A percentile compares a stretch with the other conserved stretches of the same genome.
These are phyloP conservation scores for Amblyopsis rosae DNA, from an alignment of 2,113 vertebrate species.

Conservation along the genomic window DNA sequence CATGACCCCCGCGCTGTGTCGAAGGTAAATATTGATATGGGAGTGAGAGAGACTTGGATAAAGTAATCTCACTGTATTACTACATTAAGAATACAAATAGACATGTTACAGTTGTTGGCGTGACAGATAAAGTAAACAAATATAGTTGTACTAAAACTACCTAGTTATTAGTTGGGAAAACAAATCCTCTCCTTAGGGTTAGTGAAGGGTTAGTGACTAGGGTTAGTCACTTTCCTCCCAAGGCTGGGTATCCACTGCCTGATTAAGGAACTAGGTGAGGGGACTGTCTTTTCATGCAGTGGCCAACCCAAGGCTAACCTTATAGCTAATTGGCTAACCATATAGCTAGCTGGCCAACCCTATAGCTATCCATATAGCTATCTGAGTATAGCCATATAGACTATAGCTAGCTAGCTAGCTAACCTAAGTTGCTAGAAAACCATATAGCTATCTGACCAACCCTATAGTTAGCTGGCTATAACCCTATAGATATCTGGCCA, in stretches of 20 bases:
- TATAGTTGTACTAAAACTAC: neutral
- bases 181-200: neutral
- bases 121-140: neutral
- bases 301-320: too few species aligned
- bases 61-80: neutral
- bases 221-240: too few species aligned
- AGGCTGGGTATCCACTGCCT: slow-evolving; percentile 20
- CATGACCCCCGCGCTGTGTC: too few species aligned
- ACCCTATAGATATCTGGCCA: too few species aligned
- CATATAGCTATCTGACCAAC: neutral
- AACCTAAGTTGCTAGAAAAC: too few species aligned
- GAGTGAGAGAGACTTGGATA: too few species aligned
- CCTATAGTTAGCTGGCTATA: too few species aligned
- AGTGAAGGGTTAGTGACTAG: too few species aligned
- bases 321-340: slow-evolving; percentile 23
- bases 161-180: neutral
- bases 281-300: slow-evolving; percentile 41
- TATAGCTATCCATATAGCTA: slow-evolving; percentile 25
- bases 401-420: slow-evolving; percentile 22
- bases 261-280: slow-evolving; percentile 37
- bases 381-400: too few species aligned
- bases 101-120: neutral
- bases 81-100: neutral
- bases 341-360: neutral
- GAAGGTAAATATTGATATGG: too few species aligned